Evolutionary conservation across 2,797 vertebrate species (phyloP), one percentile per base, ranked within the genome.

Genomic region (Etheostoma nigrum): DNA sequence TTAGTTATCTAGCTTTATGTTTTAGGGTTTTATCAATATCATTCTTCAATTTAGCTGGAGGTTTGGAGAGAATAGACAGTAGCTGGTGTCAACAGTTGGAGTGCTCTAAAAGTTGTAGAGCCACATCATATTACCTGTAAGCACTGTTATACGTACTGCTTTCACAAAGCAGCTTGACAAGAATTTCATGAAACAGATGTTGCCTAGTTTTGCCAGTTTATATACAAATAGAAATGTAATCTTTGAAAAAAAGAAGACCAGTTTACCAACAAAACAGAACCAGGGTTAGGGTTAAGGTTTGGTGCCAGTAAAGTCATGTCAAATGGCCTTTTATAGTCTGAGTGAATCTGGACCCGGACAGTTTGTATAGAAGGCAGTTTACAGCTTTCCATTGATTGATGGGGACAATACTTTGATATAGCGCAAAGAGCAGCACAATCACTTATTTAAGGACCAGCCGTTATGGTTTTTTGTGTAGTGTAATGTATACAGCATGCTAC

Each of bases 321-420:
- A 33, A 51, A 65, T 49, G 47, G 13, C 30, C 62, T 60, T 65
- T 47, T n/a, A 13, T 42, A 67, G 49, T 66, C 49, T 42, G 27
- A 7, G 27, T 33, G 62, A 36, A 51, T 47, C 19, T 57, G 42
- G 44, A 21, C 33, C 52, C 25, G 16, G n/a, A 23, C 36, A 27
- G 59, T 53, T 36, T 40, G 30, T 33, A 63, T 36, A 33, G 15
- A 33, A 18, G 11, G 12, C 21, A 55, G 42, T 55, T 36, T 40
- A 54, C 21, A 48, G 42, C 30, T 36, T 4, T 40, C 5, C 47
- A 21, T 53, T 47, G 4, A 23, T 10, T 48, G 19, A 40, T 49
- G 44, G 21, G 44, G 49, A 62, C 52, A 45, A 57, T 58, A 40
- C 59, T 71, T 65, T 47, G 19, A 57, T 48, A 40, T 21, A 44